Evolutionary conservation across 2,797 vertebrate genomes (phyloP).

Genomic region (Schizopygopsis malacanthus): DNA sequence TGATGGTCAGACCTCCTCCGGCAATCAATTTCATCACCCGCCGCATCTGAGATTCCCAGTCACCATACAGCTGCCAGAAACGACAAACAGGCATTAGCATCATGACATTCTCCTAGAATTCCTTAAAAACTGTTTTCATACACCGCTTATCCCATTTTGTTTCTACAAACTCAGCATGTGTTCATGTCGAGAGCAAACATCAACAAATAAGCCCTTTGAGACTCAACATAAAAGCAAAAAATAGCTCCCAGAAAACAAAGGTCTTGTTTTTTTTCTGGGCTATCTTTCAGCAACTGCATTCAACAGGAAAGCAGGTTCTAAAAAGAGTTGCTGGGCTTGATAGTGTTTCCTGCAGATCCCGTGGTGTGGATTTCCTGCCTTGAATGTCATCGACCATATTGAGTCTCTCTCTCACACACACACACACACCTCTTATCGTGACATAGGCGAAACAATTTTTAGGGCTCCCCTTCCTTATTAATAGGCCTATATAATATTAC

Average conservation of each 20-base stretch:
- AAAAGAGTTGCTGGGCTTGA: neutral
- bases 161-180: neutral
- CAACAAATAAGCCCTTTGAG: conserved; percentile 10
- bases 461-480: too few relatives aligned
- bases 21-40: conserved; percentile 88
- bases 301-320: conserved; percentile 43
- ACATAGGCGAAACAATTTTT: too few relatives aligned
- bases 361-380: conserved; percentile 53
- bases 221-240: conserved; percentile 3
- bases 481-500: too few relatives aligned
- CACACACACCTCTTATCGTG: neutral
- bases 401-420: conserved; percentile 4
- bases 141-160: neutral
- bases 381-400: neutral
- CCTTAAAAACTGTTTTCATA: neutral
- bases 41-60: conserved; percentile 85
- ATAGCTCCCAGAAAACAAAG: neutral
- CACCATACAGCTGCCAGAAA: conserved; percentile 81
- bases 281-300: neutral
- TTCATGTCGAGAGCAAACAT: neutral
- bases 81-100: neutral
- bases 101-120: neutral
- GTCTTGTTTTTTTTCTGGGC: neutral
- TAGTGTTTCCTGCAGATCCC: conserved; percentile 38
- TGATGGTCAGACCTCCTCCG: conserved; percentile 88